phyloP scores from a whole-genome alignment of 2,113 vertebrate genomes.

The Brachypodius melanocephalos region DNA sequence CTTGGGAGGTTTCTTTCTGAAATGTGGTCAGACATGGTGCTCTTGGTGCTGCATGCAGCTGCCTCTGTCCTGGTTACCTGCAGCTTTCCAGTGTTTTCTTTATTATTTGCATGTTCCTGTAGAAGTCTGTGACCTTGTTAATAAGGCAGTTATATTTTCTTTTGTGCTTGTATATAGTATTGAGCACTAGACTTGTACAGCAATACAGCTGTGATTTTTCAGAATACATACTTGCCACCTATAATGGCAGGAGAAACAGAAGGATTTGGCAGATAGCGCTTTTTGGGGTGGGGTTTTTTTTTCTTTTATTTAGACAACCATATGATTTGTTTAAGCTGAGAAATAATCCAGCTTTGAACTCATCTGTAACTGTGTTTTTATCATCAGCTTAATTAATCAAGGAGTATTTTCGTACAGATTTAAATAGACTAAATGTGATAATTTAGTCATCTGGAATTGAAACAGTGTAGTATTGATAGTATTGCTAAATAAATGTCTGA shows the following conservation, averaged over 20 bases:
- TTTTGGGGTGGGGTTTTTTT: not conserved
- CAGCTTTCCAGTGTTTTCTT: not conserved
- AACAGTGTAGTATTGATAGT: not conserved
- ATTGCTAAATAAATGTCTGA: not conserved
- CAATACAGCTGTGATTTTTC: not conserved
- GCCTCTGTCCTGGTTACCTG: not conserved
- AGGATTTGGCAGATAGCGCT: not conserved
- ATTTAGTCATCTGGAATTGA: not conserved
- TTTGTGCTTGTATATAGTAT: not conserved
- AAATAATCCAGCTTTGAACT: not conserved
- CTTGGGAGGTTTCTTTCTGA: not conserved
- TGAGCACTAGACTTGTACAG: not conserved
- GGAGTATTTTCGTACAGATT: not conserved
- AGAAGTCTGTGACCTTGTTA: not conserved
- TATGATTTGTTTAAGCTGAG: not conserved
- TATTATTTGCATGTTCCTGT: not conserved
- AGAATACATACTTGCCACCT: not conserved
- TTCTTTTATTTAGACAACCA: not conserved
- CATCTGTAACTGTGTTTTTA: not conserved
- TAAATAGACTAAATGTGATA: not conserved
- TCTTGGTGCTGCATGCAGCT: not conserved
- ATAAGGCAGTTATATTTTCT: not conserved
- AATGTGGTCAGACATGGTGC: not conserved
- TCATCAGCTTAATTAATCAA: not conserved
- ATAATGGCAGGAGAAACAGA: not conserved